phyloP scores from a whole-genome alignment of 2,113 vertebrate species.

The Triplophysa siluroides region DNA sequence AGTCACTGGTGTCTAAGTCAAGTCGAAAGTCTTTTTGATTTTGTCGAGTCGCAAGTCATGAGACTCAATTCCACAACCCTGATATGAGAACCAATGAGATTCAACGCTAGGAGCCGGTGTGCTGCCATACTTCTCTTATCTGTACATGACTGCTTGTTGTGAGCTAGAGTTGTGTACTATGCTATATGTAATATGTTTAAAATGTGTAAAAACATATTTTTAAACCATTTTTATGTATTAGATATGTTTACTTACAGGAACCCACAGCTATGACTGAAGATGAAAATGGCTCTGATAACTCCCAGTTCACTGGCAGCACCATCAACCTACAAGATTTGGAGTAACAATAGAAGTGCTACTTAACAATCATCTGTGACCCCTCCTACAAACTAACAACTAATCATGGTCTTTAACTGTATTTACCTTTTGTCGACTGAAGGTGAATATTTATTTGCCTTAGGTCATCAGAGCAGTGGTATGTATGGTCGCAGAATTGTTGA shows the following conservation, averaged over 20 bases:
- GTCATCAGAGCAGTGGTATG: neutral
- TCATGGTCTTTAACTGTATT: neutral
- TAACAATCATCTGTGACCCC: neutral
- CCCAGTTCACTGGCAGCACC: constrained; percentile 91
- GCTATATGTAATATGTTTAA: no score
- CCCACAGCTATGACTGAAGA: constrained; percentile 83
- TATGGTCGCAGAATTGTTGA: neutral
- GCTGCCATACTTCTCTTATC: no score
- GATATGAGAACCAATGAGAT: no score
- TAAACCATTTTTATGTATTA: neutral
- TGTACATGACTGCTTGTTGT: no score
- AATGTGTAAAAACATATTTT: neutral
- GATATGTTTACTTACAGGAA: constrained; percentile 73
- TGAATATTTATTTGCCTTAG: no score
- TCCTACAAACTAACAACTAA: neutral
- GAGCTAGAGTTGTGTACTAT: no score
- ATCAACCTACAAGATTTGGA: constrained; percentile 93
- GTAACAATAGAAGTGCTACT: constrained; percentile 63
- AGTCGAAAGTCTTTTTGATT: no score
- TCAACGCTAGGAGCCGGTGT: no score
- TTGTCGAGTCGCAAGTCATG: no score
- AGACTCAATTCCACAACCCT: no score
- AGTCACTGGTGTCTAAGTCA: no score
- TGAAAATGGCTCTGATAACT: constrained; percentile 81
- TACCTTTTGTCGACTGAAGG: neutral